A percentile compares a stretch with the other conserved stretches of the same genome.
phyloP scores from a whole-genome alignment of 2,888 invertebrate genomes.

The Callimorpha dominula region DNA sequence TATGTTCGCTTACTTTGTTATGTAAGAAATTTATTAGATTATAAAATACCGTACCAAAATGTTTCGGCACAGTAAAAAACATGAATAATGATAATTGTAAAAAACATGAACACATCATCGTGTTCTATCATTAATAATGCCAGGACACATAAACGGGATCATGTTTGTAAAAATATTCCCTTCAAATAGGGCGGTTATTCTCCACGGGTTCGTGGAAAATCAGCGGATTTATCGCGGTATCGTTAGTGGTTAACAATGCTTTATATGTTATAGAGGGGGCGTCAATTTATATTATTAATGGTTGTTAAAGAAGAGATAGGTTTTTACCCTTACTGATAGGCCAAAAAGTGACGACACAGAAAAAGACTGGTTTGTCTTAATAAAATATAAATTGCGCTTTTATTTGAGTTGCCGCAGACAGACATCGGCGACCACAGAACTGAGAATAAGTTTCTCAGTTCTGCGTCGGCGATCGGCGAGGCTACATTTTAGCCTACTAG shows the following conservation, averaged over 20 bases:
- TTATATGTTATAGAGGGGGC: slow-evolving; percentile 22
- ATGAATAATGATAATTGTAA: slow-evolving; percentile 1
- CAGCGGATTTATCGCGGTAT: slow-evolving; percentile 2
- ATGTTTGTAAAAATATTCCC: slow-evolving; percentile 5
- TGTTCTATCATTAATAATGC: slow-evolving; percentile 5
- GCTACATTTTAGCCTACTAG: too few species aligned
- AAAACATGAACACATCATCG: neutral
- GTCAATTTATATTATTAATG: slow-evolving; percentile 23
- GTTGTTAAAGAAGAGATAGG: neutral
- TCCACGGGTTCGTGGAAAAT: neutral
- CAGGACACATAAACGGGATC: neutral
- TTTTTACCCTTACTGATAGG: neutral
- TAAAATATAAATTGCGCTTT: neutral
- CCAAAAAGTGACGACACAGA: neutral
- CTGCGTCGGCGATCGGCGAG: too few species aligned
- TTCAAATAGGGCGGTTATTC: neutral
- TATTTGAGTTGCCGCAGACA: neutral
- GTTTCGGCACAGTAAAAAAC: neutral
- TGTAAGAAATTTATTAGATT: neutral
- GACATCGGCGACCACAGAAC: too few species aligned
- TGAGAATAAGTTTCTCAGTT: too few species aligned
- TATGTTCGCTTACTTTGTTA: too few species aligned
- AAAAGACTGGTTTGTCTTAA: neutral
- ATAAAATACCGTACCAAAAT: neutral
- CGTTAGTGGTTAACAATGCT: slow-evolving; percentile 10